These are phyloP conservation scores for Dicycla oo DNA, from an alignment of 2,888 invertebrate genomes.

Conservation along the genomic window DNA sequence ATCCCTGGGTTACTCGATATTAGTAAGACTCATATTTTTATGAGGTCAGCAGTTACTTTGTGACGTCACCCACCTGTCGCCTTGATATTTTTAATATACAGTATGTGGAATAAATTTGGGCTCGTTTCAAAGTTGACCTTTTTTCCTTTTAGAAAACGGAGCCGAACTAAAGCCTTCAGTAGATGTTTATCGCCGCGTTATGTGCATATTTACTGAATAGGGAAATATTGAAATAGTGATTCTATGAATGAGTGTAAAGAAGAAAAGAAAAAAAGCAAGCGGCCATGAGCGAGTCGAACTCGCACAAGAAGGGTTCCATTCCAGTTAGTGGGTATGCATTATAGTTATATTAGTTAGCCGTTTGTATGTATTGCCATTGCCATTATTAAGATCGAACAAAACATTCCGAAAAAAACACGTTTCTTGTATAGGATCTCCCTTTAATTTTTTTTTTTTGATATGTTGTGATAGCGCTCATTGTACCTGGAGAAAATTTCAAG, in stretches of 20 bases:
- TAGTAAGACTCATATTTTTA: slow-evolving; percentile 5
- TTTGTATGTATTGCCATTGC: background rate
- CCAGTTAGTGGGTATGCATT: background rate
- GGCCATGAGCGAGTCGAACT: no score
- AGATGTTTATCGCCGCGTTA: no score
- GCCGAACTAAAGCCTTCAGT: slow-evolving; percentile 1
- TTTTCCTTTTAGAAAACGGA: slow-evolving; percentile 8
- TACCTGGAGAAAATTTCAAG: background rate
- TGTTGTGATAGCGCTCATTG: background rate
- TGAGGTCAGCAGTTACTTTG: slow-evolving; percentile 6
- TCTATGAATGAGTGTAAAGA: background rate
- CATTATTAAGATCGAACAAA: background rate
- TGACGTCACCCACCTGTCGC: slow-evolving; percentile 11
- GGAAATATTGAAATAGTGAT: slow-evolving; percentile 15
- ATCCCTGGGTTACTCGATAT: slow-evolving; percentile 10
- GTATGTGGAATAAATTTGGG: slow-evolving; percentile 28
- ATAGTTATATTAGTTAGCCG: background rate
- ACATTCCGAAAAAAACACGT: background rate
- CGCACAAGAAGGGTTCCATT: no score
- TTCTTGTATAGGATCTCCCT: background rate
- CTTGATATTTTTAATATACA: slow-evolving; percentile 37
- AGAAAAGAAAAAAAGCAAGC: background rate
- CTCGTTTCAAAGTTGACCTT: slow-evolving; percentile 27
- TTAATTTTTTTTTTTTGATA: background rate
- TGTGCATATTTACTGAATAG: slow-evolving; percentile 14